Conservation (phyloP, 2,888 invertebrate species). For the Xestia xanthographa region DNA sequence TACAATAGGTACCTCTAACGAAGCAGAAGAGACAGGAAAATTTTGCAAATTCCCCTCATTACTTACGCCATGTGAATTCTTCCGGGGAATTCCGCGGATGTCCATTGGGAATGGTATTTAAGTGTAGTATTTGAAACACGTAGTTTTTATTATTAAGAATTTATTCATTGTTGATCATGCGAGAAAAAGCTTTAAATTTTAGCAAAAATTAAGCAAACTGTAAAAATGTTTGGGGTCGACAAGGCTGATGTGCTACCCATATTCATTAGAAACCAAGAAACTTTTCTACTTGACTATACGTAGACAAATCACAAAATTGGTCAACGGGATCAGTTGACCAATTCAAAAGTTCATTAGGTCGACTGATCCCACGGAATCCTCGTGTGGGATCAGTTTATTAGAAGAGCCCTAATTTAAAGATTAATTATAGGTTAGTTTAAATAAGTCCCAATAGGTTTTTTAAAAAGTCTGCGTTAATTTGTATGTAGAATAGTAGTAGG, state of each 20-base stretch:
- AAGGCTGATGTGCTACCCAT: too few species aligned
- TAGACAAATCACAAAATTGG: too few species aligned
- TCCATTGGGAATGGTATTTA: constrained; percentile 5
- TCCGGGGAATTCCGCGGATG: constrained; percentile 32
- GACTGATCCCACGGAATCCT: too few species aligned
- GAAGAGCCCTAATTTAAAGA: too few species aligned
- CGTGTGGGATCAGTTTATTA: too few species aligned
- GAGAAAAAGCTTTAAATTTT: background rate
- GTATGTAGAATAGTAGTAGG: background rate
- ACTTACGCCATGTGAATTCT: constrained; percentile 48
- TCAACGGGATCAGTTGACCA: too few species aligned
- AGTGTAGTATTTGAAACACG: background rate
- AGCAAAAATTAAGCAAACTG: background rate
- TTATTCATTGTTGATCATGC: background rate
- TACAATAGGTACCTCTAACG: constrained; percentile 34
- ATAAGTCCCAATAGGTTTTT: background rate
- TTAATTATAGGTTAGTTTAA: too few species aligned
- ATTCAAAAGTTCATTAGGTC: too few species aligned
- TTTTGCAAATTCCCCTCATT: constrained; percentile 39
- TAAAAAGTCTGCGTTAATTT: background rate
- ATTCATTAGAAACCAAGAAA: too few species aligned
- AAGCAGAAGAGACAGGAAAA: constrained; percentile 43
- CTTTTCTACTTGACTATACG: too few species aligned
- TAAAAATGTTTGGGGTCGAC: too few species aligned
- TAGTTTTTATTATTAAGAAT: background rate